Conservation (phyloP, 2,797 vertebrate genomes). For the Adelosebastes latens region DNA sequence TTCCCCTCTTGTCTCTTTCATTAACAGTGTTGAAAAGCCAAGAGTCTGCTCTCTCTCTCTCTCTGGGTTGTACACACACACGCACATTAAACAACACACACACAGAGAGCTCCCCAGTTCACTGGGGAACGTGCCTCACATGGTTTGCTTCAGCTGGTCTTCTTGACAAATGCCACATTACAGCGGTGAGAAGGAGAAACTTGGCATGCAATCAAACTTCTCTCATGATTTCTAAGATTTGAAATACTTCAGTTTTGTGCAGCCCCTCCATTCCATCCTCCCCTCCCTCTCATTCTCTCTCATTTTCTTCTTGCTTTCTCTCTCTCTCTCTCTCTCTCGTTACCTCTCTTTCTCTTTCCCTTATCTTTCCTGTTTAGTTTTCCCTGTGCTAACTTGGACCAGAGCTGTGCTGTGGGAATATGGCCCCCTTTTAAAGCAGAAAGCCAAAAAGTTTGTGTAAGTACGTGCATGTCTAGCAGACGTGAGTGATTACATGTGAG, state of each 20-base stretch:
- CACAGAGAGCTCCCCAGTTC: slow-evolving; percentile 54
- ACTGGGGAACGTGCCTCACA: slow-evolving; percentile 69
- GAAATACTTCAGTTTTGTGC: slow-evolving; percentile 79
- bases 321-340: slow-evolving; percentile 10
- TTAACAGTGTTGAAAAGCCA: slow-evolving; percentile 79
- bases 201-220: slow-evolving; percentile 81
- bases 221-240: slow-evolving; percentile 82
- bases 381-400: slow-evolving; percentile 61
- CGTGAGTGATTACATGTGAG: slow-evolving; percentile 72
- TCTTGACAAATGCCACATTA: slow-evolving; percentile 84
- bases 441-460: slow-evolving; percentile 68
- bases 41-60: slow-evolving; percentile 61
- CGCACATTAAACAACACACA: slow-evolving; percentile 27
- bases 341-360: slow-evolving; percentile 58
- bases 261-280: slow-evolving; percentile 39
- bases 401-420: slow-evolving; percentile 59
- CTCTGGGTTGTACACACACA: slow-evolving; percentile 5
- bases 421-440: slow-evolving; percentile 52
- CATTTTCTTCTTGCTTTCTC: slow-evolving; percentile 10
- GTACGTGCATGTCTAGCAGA: slow-evolving; percentile 62
- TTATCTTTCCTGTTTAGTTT: slow-evolving; percentile 68
- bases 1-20: slow-evolving; percentile 76
- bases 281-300: slow-evolving; percentile 34
- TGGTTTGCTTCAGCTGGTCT: slow-evolving; percentile 79
- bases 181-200: slow-evolving; percentile 70